Evolutionary conservation across 2,888 invertebrate species (phyloP), one percentile per base, ranked within the genome.

Genomic region (Lepidochitona cinerea): DNA sequence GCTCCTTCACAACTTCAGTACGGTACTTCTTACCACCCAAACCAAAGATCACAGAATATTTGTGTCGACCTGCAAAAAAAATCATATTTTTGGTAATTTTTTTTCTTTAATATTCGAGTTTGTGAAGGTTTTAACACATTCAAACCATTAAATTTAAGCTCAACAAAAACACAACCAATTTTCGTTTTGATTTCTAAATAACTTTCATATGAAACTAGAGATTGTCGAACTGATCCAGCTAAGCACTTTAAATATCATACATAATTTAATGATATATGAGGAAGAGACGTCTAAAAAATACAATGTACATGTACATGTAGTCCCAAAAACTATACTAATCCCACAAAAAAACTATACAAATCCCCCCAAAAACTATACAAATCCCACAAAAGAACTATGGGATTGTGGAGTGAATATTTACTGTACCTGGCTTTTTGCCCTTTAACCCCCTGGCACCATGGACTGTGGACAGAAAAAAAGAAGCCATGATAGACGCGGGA

Each of bases 11-110:
- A 3, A 87, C 77, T 66, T 81, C 82, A 9, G 89, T 89, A 9
- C 87, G 76, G 71, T 85, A 89, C 75, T 88, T 89, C 68, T 84
- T 87, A 26, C 69, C 77, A 35, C 89, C 89, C 37, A 89, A 79
- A 54, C 89, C 88, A 84, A 89, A 89, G 73, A 89, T 89, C 37
- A 89, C 89, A 71, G 88, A 89, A 73, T 75, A 89, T 75, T 89
- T 89, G 73, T 81, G 80, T 23, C 87, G 80, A 49, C 87, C 87
- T 87, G 76, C 37, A 80, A 75, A 68, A 26, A 37, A 3, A 9
- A 29, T 18, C 14, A 5, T 12, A 29, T 7, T 29, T 29, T 7
- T 9, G 29, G 32, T 9, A 29, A 35, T n/a, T 18, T 9, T 29
- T 29, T 7, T 65, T 7, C 18, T 12, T 41, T 14, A 41, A 18